Evolutionary conservation across 23 tunicate genomes (phyloP), one percentile per base, ranked within the genome.

Genomic region (Halocynthia roretzi): DNA sequence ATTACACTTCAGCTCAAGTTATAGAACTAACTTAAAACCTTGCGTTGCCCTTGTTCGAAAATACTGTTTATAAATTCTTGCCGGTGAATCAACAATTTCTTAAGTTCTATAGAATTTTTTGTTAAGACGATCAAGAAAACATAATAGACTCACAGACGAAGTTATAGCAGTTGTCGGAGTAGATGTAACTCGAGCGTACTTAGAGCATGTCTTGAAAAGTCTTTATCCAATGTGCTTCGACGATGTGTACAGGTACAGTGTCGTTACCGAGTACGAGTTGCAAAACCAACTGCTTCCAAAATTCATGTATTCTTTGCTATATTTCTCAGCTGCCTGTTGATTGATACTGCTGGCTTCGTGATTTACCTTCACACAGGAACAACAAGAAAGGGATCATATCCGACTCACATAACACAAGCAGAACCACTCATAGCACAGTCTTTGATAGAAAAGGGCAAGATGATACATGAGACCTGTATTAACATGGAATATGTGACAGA

Each of bases 401-500:
- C 78, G 9, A 64, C 19, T 54, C 78, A 74, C 31, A 74, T 74
- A 9, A 74, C 78, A 22, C 62, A 74, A 48, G 56, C 17, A 5
- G 78, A 74, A 74, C 78, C 78, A 8, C 14, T 50, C 60, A 53
- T 74, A 7, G 78, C 78, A 8, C 60, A 54, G 22, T 74, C 78
- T 8, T 64, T 74, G 10, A 10, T 74, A 20, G 62, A 74, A 8
- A 54, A 53, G 4, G 56, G 11, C 10, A 74, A 15, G 14, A 74
- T 74, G 78, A 14, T 8, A 15, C 78, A 74, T 48, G 22, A 44
- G 31, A 31, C 55, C 8, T 74, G 78, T 54, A 52, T 74, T 62
- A 54, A 54, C 10, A 22, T 54, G 10, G 78, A 74, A 21, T 20
- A 54, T 8, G n/a, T 64, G 31, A 22, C 61, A 15, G 78, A 54